Evolutionary conservation across 2,113 vertebrate genomes (phyloP).

Genomic region (Cygnus atratus): DNA sequence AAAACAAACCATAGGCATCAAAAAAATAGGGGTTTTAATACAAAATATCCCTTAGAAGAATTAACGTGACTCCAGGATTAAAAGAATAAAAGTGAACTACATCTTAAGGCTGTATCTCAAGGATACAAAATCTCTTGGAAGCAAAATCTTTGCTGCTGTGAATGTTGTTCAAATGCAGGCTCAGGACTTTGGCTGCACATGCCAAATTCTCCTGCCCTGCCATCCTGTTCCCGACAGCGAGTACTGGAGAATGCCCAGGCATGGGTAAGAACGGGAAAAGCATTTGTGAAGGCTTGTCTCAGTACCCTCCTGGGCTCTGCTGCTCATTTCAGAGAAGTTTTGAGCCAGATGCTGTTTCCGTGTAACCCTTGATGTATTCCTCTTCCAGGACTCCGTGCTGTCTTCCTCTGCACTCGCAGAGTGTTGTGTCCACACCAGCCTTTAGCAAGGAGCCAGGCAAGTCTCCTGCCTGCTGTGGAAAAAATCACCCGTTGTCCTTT

Average conservation of each 20-base stretch:
- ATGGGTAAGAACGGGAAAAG: background rate
- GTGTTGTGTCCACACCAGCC: background rate
- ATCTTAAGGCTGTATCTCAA: background rate
- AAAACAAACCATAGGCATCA: background rate
- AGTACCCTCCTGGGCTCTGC: accelerated
- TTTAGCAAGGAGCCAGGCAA: background rate
- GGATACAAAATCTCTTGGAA: slow-evolving; percentile 3
- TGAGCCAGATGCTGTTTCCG: background rate
- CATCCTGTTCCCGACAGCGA: background rate
- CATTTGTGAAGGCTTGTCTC: background rate
- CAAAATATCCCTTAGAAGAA: slow-evolving; percentile 36
- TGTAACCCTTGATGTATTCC: background rate
- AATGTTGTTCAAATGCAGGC: background rate
- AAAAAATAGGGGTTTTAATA: background rate
- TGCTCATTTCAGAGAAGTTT: background rate
- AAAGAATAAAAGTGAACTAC: background rate
- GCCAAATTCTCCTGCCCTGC: background rate
- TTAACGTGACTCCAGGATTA: slow-evolving; percentile 14
- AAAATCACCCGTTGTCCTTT: background rate
- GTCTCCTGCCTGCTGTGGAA: background rate
- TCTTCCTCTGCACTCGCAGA: background rate
- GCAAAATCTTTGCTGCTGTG: background rate
- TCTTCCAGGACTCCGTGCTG: background rate
- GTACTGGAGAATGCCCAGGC: background rate
- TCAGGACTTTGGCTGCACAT: background rate